These are phyloP conservation scores for Tamias sibiricus DNA, from an alignment of 2,113 vertebrate species.

Conservation along the genomic window DNA sequence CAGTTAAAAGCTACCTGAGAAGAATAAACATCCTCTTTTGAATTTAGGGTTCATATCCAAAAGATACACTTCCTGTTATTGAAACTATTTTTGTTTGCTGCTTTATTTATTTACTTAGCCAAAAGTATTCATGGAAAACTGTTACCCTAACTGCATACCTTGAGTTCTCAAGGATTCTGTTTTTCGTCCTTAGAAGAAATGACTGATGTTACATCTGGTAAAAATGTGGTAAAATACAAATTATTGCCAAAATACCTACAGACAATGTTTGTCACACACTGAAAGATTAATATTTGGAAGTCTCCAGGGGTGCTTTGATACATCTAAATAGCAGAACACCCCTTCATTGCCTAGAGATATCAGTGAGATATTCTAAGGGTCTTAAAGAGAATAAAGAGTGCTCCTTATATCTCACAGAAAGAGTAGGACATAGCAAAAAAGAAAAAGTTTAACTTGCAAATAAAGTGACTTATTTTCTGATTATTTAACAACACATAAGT, in stretches of 20 bases:
- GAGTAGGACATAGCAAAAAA: not conserved
- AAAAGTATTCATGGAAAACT: not conserved
- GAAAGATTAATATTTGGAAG: not conserved
- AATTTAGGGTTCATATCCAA: conserved; percentile 71
- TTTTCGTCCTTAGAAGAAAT: conserved; percentile 14
- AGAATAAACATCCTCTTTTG: conserved; percentile 67
- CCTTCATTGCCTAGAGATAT: not conserved
- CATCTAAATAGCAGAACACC: not conserved
- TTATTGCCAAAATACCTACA: not conserved
- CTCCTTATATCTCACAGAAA: not conserved
- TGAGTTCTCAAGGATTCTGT: not conserved
- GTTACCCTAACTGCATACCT: not conserved
- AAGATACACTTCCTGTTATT: not conserved
- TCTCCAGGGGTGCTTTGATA: not conserved
- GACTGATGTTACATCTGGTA: not conserved
- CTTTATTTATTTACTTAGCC: not conserved
- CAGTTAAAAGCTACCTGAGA: conserved; percentile 80
- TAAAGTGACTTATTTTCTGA: not conserved
- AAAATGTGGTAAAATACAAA: not conserved
- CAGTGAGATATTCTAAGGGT: not conserved
- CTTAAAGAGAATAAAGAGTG: not conserved
- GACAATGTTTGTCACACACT: not conserved
- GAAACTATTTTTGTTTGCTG: not conserved
- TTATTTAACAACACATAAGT: not conserved
- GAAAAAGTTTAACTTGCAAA: not conserved